Conservation (phyloP, 1,140 invertebrate genomes). For the Teleogryllus occipitalis region DNA sequence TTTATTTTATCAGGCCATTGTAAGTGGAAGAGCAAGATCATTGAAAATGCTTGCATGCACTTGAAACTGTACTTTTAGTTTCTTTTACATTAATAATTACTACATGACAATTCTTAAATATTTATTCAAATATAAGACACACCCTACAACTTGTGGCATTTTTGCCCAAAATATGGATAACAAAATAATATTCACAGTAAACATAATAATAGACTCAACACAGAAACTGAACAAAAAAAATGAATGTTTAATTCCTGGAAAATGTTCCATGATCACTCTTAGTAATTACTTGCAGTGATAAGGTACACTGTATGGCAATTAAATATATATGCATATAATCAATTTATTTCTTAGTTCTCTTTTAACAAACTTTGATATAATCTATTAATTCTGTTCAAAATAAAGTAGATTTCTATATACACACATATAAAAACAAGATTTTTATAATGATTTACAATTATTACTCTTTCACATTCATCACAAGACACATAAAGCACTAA, state of each 20-base stretch:
- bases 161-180: not conserved
- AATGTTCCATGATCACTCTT: not conserved
- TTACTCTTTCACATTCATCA: conserved; percentile 5
- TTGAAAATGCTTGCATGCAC: not conserved
- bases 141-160: not conserved
- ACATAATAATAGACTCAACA: not conserved
- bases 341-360: not conserved
- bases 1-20: too few species aligned
- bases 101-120: not conserved
- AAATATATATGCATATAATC: not conserved
- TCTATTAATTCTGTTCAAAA: conserved; percentile 6
- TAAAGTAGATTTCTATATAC: conserved; percentile 6
- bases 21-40: too few species aligned
- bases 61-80: not conserved
- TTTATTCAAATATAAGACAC: conserved; percentile 6
- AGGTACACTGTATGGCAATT: conserved; percentile 4
- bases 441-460: not conserved
- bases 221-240: not conserved
- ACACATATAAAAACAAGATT: conserved; percentile 1
- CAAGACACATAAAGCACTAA: conserved; percentile 1
- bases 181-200: not conserved
- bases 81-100: not conserved
- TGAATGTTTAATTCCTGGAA: not conserved
- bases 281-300: not conserved
- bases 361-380: not conserved